Evolutionary conservation across 2,113 vertebrate genomes (phyloP), one percentile per base, ranked within the genome.

Genomic region (Paramormyrops kingsleyae): DNA sequence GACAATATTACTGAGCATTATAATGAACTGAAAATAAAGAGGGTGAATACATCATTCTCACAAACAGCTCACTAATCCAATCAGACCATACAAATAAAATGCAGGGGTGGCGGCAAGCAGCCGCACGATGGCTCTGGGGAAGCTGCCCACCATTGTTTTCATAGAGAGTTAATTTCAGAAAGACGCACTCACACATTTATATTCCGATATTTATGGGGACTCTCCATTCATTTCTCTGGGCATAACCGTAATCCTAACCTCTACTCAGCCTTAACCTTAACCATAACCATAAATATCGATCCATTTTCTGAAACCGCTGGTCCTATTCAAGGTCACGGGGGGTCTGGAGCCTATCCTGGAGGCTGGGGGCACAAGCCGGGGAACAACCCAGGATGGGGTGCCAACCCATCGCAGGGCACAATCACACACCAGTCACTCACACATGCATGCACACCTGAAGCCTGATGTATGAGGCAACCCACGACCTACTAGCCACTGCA

Each of bases 1-100:
- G 83, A 84, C 83, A n/a, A 47, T 47, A 84, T 84, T 84, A n/a
- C 39, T 42, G 39, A 46, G 83, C 42, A 84, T 44, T 47, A n/a
- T 84, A 47, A 84, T 46, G 83, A 84, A 84, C 83, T 84, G 42
- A 44, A 47, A 84, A 27, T 84, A 84, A 84, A 47, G 83, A 39
- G 35, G 74, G 21, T 84, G 21, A 47, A 84, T 84, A n/a, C 35
- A 47, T 84, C 39, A 84, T 47, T 46, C 35, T 74, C 27, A n/a
- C 35, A 44, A 83, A 46, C 39, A 83, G 77, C 39, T 42, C 44
- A 46, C 19, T 46, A 84, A 84, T 84, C 83, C 39, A 84, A 84
- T 84, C 42, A 84, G 83, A 84, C 35, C 39, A 84, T 21, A 47
- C 83, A 84, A 47, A 84, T 10, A 24, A 47, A n/a, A 47, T 9